A percentile compares a stretch with the other conserved stretches of the same genome.
phyloP scores from a whole-genome alignment of 2,888 invertebrate species.

The Leucophenga maculata region DNA sequence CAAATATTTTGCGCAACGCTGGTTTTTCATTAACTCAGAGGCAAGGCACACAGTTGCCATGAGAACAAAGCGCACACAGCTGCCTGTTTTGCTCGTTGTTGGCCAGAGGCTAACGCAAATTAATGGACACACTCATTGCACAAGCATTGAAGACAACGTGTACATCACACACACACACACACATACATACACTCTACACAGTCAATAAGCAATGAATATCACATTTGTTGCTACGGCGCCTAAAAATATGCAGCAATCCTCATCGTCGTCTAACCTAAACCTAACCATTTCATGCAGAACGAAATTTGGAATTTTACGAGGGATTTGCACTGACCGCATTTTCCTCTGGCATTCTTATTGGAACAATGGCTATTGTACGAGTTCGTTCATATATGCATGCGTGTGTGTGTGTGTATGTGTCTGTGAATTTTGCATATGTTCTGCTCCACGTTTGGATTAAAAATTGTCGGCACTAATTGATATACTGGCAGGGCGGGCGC shows the following conservation, averaged over 20 bases:
- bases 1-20: slow-evolving; percentile 22
- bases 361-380: slow-evolving; percentile 7
- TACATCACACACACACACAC: background rate
- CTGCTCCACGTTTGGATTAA: background rate
- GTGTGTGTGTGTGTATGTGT: background rate
- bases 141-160: background rate
- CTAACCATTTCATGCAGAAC: too few species aligned
- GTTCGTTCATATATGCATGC: background rate
- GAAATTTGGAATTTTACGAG: slow-evolving; percentile 18
- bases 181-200: background rate
- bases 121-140: slow-evolving; percentile 5
- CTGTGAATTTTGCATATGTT: background rate
- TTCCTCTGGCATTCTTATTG: background rate
- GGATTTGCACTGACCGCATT: background rate
- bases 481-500: background rate
- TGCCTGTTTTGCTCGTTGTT: background rate
- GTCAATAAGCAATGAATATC: slow-evolving; percentile 18
- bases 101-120: slow-evolving; percentile 15
- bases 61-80: background rate
- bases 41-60: background rate
- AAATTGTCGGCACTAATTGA: slow-evolving; percentile 23
- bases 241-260: slow-evolving; percentile 22
- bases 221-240: slow-evolving; percentile 1
- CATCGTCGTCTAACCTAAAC: background rate
- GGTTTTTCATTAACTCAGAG: slow-evolving; percentile 22